Evolutionary conservation across 2,113 vertebrate species (phyloP).

Genomic region (Mesoclemmys tuberculata): DNA sequence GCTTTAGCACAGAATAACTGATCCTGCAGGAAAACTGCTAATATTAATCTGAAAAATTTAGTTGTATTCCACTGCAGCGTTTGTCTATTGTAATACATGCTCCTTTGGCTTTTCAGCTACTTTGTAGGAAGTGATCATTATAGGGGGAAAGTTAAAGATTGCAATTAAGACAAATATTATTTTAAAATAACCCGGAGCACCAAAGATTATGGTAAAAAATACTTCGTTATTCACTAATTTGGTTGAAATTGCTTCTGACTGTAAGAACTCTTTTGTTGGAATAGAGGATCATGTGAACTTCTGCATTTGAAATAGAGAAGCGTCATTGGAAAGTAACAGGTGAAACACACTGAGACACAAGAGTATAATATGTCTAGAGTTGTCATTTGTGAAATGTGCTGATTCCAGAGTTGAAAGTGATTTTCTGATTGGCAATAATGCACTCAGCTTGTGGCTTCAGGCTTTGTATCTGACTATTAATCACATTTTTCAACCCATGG

Average conservation of each 20-base stretch:
- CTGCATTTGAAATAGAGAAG: conserved; percentile 22
- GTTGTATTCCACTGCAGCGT: too few species aligned
- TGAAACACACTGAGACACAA: background rate
- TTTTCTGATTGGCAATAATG: background rate
- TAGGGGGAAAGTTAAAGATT: background rate
- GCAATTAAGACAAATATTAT: background rate
- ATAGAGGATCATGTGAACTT: background rate
- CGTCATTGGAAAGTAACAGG: conserved; percentile 5
- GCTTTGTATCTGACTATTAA: background rate
- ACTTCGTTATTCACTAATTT: background rate
- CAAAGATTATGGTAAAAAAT: background rate
- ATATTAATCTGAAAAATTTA: background rate
- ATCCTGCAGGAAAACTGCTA: background rate
- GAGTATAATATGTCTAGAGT: background rate
- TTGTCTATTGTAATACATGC: too few species aligned
- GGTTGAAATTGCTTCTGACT: conserved; percentile 7
- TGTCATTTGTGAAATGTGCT: background rate
- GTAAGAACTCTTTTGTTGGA: background rate
- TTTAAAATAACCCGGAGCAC: background rate
- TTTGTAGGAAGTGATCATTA: background rate
- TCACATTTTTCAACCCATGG: background rate
- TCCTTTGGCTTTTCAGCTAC: background rate
- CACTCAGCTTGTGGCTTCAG: background rate
- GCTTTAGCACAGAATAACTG: background rate
- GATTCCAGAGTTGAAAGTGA: background rate